phyloP scores from a whole-genome alignment of 1,140 invertebrate species.

The Cyrtorhinus lividipennis region DNA sequence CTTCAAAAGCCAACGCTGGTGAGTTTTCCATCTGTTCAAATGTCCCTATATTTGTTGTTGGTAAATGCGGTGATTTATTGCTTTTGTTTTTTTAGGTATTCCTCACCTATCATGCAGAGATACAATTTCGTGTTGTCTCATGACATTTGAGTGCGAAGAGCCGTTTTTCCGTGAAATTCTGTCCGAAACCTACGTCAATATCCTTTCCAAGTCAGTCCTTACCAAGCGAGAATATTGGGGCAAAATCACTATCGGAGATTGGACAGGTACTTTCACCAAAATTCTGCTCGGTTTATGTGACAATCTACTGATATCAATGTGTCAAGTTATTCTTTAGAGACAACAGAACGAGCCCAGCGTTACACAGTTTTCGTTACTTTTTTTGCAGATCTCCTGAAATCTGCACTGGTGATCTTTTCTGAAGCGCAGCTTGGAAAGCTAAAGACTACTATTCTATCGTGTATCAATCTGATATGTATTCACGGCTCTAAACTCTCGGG shows the following conservation, averaged over 20 bases:
- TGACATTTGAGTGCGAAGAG: not conserved
- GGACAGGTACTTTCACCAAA: too few species aligned
- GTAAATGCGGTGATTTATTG: not conserved
- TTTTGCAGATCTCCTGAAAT: constrained; percentile 5
- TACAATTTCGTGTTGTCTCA: not conserved
- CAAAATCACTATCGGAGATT: not conserved
- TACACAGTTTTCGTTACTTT: too few species aligned
- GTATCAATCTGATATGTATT: constrained; percentile 11
- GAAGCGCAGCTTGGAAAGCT: not conserved
- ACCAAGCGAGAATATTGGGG: constrained; percentile 10
- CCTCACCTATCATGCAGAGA: not conserved
- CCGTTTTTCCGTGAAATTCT: not conserved
- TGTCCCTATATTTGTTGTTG: not conserved
- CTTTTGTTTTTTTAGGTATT: not conserved
- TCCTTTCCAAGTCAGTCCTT: not conserved
- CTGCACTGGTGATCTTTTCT: not conserved
- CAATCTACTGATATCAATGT: too few species aligned
- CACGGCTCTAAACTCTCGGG: not conserved
- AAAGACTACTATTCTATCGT: not conserved
- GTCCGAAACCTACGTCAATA: not conserved
- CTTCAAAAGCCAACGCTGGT: not conserved
- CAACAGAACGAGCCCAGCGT: too few species aligned
- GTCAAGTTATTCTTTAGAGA: too few species aligned
- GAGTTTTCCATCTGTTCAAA: not conserved
- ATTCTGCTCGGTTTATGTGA: too few species aligned